Evolutionary conservation across 2,888 invertebrate species (phyloP), one percentile per base, ranked within the genome.

Genomic region (Caenorhabditis sulstoni): DNA sequence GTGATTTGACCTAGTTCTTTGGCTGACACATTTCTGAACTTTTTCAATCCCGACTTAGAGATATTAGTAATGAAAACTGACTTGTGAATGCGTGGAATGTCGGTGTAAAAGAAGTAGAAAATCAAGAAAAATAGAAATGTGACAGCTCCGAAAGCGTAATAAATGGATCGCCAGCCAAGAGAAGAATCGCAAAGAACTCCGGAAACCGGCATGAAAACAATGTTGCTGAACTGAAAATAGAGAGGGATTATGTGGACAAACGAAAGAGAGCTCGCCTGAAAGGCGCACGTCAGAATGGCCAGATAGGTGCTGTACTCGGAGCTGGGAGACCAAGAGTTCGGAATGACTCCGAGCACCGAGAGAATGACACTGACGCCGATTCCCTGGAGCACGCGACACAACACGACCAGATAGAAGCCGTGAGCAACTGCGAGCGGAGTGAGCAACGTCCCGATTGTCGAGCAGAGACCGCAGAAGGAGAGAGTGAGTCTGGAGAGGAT

Each of bases 131-230:
- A 70, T 4, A 79, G 23, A 11, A 50, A 39, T 5, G 79, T 66
- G 8, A 70, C 14, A 14, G 35, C 18, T 0, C 79, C 75, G 29
- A 68, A 62, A 0, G 52, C 2, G 41, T 80, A 80, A 53, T 80
- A 76, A 55, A 80, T 61, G 7, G 70, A 65, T 1, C 62, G 12
- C 80, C 80, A 80, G 4, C 80, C 80, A 5, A 71, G 9, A 7
- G 66, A 47, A 1, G 76, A 71, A 37, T 71, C 76, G 35, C 80
- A 80, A 5, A 80, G 50, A 1, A 68, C 44, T 7, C 76, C 80
- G 14, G 80, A 67, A 16, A 76, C 50, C 3, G 80, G 80, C 75
- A 76, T 80, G 29, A 71, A 68, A 14, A 80, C 47, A 23, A 80
- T 49, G 47, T 65, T 65, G 18, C 64, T 55, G 29, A 70, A 61